These are phyloP conservation scores for Anarsia innoxiella DNA, from an alignment of 2,888 invertebrate genomes.

Conservation along the genomic window DNA sequence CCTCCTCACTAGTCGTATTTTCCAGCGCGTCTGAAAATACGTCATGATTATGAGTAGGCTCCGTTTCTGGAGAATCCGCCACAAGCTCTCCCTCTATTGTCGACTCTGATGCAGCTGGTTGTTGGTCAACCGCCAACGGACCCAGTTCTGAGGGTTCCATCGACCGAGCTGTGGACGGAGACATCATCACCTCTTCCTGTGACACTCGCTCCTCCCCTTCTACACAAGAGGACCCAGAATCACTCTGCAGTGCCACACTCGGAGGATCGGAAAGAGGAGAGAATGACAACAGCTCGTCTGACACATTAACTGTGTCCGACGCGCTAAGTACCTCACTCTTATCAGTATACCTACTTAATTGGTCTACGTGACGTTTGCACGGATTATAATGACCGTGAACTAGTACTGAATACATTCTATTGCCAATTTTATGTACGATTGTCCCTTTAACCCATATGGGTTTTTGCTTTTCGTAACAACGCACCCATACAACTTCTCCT, in stretches of 20 bases:
- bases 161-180: background rate
- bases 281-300: background rate
- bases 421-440: conserved; percentile 4
- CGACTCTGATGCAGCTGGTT: no score
- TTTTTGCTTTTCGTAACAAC: conserved; percentile 6
- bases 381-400: background rate
- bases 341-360: conserved; percentile 5
- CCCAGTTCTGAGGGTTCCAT: no score
- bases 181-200: background rate
- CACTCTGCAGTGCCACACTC: background rate
- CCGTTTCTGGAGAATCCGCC: no score
- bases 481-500: conserved; percentile 4
- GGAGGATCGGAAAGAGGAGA: background rate
- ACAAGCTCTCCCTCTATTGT: no score
- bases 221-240: background rate
- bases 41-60: no score
- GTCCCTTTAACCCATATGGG: conserved; percentile 5
- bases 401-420: conserved; percentile 5
- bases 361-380: conserved; percentile 5
- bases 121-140: no score
- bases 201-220: no score
- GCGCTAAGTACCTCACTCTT: background rate
- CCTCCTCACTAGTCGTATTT: background rate
- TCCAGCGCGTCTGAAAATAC: no score
- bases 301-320: background rate